Base-by-base conservation (phyloP, 2,888 invertebrate genomes). In the Tenthredo amoena region DNA sequence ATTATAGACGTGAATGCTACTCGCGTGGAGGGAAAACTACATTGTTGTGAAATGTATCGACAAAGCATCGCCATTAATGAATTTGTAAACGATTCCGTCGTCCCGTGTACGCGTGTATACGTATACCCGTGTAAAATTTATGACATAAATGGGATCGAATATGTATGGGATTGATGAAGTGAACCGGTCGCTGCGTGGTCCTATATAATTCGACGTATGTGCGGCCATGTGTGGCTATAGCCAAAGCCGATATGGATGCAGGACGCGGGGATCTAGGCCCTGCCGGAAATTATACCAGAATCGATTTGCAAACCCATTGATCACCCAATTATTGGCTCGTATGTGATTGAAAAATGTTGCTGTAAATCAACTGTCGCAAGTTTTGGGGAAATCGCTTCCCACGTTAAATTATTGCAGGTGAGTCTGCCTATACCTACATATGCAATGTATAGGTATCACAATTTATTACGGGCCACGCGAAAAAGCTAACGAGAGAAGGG, bases 241-340 rank as follows among this genome's bases (percentile, higher is more conserved):
- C 40, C 9, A 40, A 1, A 40, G 40, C 40, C 40, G 40, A 40
- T 40, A 40, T 37, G 7, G 40, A 40, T 9, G 40, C 40, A 9
- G 10, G 12, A 21, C 18, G n/a, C 31, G 55, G 77, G 68, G 62
- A 55, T 9, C 40, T 84, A 87, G 89, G 88, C 89, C 88, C 87
- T 88, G 84, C 90, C 88, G 90, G 90, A 90, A 90, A 89, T 90
- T 89, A 85, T 87, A 86, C 85, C 86, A 87, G 87, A 89, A 89
- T 88, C 87, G 89, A 89, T 88, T 87, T 87, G 88, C 83, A 85
- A 86, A 89, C 40, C 31, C 37, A 81, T 58, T 81, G n/a, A 81
- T 1, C 15, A 37, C 55, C 77, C n/a, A 9, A 10, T 50, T 50
- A 34, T 58, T 74, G 74, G 18, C 43, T 21, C 21, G 31, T 34